Evolutionary conservation across 2,888 invertebrate species (phyloP).

Genomic region (Urechis unicinctus): DNA sequence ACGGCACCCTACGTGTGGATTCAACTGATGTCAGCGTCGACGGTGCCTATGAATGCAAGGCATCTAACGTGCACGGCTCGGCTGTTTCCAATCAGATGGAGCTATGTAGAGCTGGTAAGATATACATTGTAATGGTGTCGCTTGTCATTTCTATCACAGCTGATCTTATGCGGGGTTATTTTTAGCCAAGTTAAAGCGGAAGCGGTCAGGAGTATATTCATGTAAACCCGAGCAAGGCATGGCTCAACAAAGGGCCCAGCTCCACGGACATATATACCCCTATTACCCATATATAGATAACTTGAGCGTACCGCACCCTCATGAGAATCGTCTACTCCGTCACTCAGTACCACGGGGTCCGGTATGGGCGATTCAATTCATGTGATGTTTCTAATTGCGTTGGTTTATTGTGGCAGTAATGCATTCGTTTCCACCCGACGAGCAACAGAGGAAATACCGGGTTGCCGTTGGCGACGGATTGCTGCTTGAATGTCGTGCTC

Average conservation of each 20-base stretch:
- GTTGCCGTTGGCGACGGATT: background rate
- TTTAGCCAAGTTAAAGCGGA: background rate
- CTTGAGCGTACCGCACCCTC: no score
- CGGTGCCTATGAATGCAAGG: background rate
- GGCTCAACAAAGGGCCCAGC: no score
- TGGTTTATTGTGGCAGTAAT: background rate
- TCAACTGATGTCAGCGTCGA: background rate
- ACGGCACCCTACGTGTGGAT: background rate
- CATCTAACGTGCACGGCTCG: background rate
- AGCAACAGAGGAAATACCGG: background rate
- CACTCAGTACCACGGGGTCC: no score
- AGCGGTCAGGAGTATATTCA: no score
- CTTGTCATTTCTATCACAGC: no score
- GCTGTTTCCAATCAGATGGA: background rate
- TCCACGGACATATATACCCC: no score
- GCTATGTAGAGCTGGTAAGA: background rate
- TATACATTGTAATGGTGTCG: no score
- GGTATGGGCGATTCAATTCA: no score
- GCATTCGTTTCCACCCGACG: background rate
- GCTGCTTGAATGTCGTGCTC: background rate
- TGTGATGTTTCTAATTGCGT: no score
- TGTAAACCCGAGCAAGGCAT: no score
- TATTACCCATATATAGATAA: no score
- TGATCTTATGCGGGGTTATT: background rate
- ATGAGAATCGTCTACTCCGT: no score